Base-by-base conservation (phyloP, 1,140 invertebrate species). In the Drosophila sp. region DNA sequence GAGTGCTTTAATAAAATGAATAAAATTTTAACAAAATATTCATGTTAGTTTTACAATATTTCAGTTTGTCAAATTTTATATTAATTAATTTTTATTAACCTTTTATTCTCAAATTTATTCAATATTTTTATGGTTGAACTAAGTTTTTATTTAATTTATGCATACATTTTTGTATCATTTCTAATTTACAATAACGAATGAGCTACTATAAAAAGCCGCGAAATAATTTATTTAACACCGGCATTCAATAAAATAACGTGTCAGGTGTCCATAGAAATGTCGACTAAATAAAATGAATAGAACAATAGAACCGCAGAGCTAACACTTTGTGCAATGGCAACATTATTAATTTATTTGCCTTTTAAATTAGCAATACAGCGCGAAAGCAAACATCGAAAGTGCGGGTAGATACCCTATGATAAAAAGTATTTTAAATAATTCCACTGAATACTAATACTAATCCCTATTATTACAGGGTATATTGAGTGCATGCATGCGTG, bases 331-430 rank as follows among this genome's bases (percentile, higher is more conserved):
- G 58, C 59, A 7, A 13, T 58, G 54, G 34, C 16, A 13, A 9
- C 48, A 66, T 72, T 66, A 66, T 72, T 72, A 40, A 72, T 72
- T 72, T 67, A 72, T 59, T 40, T 58, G 63, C 13, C 56, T 46
- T 67, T 67, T 46, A 34, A 59, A 67, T 59, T 67, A 56, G 66
- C 58, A 54, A 45, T 59, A 45, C 53, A 72, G 21, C 8, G 4
- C 13, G 7, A 1, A 8, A 13, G 0, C 7, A 32, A 4, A 11
- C 0, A 8, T 2, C n/a, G 16, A 6, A 13, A 21, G 21, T 29
- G 11, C 21, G 29, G 0, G 16, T 4, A 40, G 21, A 62, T 51
- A 62, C 46, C 9, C 59, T 46, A 2, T 18, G 29, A 25, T 11
- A 4, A 29, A 14, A 7, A 7, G 9, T 41, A 27, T 43, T 29